These are phyloP conservation scores for Brachyhypopomus gauderio DNA, from an alignment of 2,113 vertebrate genomes.

Conservation along the genomic window DNA sequence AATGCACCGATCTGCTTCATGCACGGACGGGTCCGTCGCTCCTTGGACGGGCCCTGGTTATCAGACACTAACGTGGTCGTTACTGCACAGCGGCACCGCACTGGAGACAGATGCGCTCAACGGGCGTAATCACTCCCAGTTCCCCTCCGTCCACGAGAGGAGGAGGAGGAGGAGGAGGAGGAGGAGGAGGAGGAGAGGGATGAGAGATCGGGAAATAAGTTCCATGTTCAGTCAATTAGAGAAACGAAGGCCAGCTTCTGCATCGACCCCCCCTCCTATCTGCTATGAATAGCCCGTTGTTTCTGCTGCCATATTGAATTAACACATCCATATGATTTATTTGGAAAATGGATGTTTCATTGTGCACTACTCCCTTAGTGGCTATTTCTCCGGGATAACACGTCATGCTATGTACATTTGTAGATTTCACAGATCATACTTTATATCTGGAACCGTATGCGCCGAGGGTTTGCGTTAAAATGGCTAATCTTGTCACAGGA, in stretches of 20 bases:
- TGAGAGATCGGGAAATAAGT: constrained; percentile 27
- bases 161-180: constrained; percentile 11
- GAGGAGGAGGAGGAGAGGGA: constrained; percentile 20
- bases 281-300: constrained; percentile 23
- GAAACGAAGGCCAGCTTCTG: constrained; percentile 55
- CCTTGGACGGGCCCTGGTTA: constrained; percentile 54
- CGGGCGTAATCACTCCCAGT: constrained; percentile 54
- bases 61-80: constrained; percentile 53
- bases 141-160: constrained; percentile 14
- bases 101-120: constrained; percentile 53
- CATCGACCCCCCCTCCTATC: neutral
- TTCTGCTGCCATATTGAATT: constrained; percentile 12
- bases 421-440: neutral
- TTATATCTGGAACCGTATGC: neutral
- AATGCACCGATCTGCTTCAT: constrained; percentile 11
- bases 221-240: constrained; percentile 37
- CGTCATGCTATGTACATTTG: neutral
- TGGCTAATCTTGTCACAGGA: neutral
- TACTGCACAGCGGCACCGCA: constrained; percentile 49
- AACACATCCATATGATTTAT: constrained; percentile 38
- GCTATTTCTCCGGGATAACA: neutral
- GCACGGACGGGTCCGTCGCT: constrained; percentile 22
- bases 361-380: neutral
- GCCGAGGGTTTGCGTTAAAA: neutral
- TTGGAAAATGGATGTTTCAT: neutral